Evolutionary conservation across 2,797 vertebrate genomes (phyloP).

Genomic region (Ataeniobius toweri): DNA sequence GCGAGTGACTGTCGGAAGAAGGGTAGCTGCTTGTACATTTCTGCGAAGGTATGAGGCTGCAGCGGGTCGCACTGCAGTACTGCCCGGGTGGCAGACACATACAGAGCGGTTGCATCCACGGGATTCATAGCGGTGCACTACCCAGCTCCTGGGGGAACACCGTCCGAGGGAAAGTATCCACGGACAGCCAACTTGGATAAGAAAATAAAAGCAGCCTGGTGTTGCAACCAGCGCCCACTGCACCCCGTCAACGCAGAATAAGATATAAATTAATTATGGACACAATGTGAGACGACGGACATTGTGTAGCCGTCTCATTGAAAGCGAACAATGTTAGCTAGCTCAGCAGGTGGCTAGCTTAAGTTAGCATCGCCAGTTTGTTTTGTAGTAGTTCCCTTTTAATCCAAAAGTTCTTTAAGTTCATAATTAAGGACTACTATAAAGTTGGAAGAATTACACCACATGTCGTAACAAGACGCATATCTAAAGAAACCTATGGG

Average conservation of each 20-base stretch:
- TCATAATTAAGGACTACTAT: not conserved
- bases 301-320: conserved; percentile 48
- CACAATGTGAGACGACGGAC: conserved; percentile 35
- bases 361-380: conserved; percentile 58
- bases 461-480: conserved; percentile 21
- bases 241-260: conserved; percentile 33
- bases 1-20: conserved; percentile 94
- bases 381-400: conserved; percentile 9
- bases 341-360: conserved; percentile 58
- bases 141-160: conserved; percentile 68
- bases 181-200: conserved; percentile 30
- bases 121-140: conserved; percentile 91
- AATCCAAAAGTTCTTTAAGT: not conserved
- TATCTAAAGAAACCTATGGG: conserved; percentile 4
- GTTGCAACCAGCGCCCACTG: conserved; percentile 38
- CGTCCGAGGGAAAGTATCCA: conserved; percentile 47
- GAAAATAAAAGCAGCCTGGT: conserved; percentile 16
- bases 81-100: conserved; percentile 95
- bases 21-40: conserved; percentile 91
- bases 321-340: conserved; percentile 63
- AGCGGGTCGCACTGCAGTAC: conserved; percentile 94
- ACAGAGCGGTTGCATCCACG: conserved; percentile 92
- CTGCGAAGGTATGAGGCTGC: conserved; percentile 87
- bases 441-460: not conserved
- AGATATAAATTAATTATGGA: conserved; percentile 41